Base-by-base conservation (phyloP, 2,888 invertebrate species). In the Dasysyrphus tricinctus region DNA sequence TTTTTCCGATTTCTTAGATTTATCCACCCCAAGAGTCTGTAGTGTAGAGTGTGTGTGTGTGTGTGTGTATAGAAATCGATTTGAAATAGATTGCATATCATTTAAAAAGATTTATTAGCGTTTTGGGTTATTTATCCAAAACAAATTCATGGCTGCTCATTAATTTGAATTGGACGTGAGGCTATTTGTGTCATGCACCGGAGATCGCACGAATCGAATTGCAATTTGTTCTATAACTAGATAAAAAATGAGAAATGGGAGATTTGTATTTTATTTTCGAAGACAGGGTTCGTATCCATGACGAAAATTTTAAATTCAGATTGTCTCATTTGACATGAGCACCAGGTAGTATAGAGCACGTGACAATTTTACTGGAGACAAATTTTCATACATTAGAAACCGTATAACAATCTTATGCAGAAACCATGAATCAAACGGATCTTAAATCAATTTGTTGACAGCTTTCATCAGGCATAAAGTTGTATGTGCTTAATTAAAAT, bases 121-220 rank as follows among this genome's bases (percentile, higher is more conserved):
- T 70, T 65, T 75, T 86, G 44, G 47, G 78, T 82, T 82, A 86
- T 86, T 86, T 86, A 86, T 86, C 82, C 79, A 74, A 86, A 86
- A 82, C 70, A 79, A 86, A 82, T 86, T 82, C 78, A 75, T 82
- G 86, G 54, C 70, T 75, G 59, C 75, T 86, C 86, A 86, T 86
- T 86, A 82, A 82, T 86, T 75, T 79, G 57, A 37, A 29, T 72
- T 72, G 78, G 75, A 86, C 75, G 47, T 54, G 74, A 70, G 47
- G 57, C 57, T 78, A 82, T 82, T 81, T 81, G 29, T 67, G 80
- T 59, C 44, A 49, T 44, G 7, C 16, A 54, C 37, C n/a, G 29
- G 9, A 61, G 54, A 67, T 80, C 76, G 76, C 44, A 61, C 77
- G 65, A 69, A 65, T 80, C 83, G 70, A 84, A 80, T 80, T 80